phyloP scores from a whole-genome alignment of 2,797 vertebrate genomes.

The Nannoperca australis region DNA sequence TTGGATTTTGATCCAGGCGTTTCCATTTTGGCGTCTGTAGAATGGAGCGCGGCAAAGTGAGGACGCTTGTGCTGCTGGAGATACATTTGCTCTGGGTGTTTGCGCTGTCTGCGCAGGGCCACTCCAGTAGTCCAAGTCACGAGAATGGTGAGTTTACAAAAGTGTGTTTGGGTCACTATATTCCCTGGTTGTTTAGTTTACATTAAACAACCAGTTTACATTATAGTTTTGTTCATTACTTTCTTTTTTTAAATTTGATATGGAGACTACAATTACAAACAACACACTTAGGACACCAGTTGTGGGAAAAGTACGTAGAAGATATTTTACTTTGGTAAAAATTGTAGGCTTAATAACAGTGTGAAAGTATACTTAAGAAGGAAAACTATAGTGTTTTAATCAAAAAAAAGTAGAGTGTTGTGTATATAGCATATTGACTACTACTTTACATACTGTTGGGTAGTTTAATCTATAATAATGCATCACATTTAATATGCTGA shows the following conservation, averaged over 20 bases:
- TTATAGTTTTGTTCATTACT: not conserved
- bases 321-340: not conserved
- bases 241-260: not conserved
- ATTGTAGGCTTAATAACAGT: not conserved
- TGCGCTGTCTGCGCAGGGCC: conserved; percentile 54
- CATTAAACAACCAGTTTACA: too few species aligned
- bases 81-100: conserved; percentile 67
- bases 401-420: not conserved
- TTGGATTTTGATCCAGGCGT: conserved; percentile 14
- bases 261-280: not conserved
- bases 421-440: not conserved
- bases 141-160: conserved; percentile 74
- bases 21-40: conserved; percentile 15
- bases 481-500: not conserved
- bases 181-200: not conserved
- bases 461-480: not conserved
- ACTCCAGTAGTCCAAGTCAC: conserved; percentile 29
- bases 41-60: conserved; percentile 73
- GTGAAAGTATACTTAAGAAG: not conserved
- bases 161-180: not conserved
- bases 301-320: not conserved
- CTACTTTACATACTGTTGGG: not conserved
- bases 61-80: conserved; percentile 62
- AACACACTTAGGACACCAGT: not conserved
- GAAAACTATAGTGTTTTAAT: not conserved